These are phyloP conservation scores for Isotomurus palustris DNA, from an alignment of 2,888 invertebrate species.

Conservation along the genomic window DNA sequence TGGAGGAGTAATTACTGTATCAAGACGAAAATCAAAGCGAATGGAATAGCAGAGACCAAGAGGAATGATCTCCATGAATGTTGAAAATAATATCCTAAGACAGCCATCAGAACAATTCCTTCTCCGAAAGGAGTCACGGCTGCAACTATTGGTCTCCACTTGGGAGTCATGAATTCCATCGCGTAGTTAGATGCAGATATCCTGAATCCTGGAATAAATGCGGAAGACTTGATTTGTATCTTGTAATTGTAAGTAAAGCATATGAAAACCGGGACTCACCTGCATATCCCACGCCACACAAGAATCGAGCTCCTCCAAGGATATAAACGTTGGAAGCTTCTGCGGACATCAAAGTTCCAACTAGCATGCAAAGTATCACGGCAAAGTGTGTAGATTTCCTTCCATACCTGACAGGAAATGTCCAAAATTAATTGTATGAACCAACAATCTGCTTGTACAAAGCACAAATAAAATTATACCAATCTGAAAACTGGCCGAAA, in stretches of 20 bases:
- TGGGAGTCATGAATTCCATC: constrained; percentile 40
- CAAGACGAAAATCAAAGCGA: constrained; percentile 22
- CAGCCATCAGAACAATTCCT: constrained; percentile 32
- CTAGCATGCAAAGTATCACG: too few species aligned
- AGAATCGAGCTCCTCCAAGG: constrained; percentile 27
- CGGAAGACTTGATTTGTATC: too few species aligned
- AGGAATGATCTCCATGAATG: constrained; percentile 31
- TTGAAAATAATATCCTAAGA: constrained; percentile 25
- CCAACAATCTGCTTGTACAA: too few species aligned
- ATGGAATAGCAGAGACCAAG: constrained; percentile 31
- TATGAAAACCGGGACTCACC: too few species aligned
- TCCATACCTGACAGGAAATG: too few species aligned
- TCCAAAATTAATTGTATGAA: too few species aligned
- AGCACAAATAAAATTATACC: too few species aligned
- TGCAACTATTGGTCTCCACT: constrained; percentile 32
- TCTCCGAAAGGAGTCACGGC: constrained; percentile 37
- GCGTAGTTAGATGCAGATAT: too few species aligned
- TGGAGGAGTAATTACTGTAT: not conserved
- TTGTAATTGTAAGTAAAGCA: too few species aligned
- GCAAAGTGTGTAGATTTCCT: too few species aligned
- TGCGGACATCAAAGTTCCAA: constrained; percentile 22
- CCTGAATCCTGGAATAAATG: too few species aligned
- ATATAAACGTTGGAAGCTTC: constrained; percentile 19
- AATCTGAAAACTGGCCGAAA: too few species aligned
- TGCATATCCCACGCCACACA: constrained; percentile 32